Conservation (phyloP, 2,888 invertebrate genomes). For the Lasioglossum villosulum region DNA sequence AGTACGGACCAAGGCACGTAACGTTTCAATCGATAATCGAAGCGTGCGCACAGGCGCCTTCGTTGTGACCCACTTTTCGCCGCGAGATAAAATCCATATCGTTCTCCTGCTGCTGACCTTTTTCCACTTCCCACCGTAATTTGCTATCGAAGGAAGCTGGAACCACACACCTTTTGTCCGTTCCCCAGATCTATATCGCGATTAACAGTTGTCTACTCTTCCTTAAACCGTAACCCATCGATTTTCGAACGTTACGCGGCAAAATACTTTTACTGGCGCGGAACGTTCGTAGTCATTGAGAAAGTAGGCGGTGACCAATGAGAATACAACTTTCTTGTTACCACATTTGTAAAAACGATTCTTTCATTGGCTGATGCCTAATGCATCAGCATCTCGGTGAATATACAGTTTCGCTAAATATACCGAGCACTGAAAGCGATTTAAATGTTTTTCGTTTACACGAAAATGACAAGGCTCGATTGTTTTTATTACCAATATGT, state of each 20-base stretch:
- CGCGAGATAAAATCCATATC: slow-evolving; percentile 81
- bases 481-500: too few relatives aligned
- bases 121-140: slow-evolving; percentile 61
- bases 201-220: slow-evolving; percentile 18
- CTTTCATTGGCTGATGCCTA: slow-evolving; percentile 11
- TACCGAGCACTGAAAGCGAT: too few relatives aligned
- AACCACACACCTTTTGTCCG: slow-evolving; percentile 37
- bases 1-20: slow-evolving; percentile 69
- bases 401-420: not conserved
- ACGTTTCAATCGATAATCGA: slow-evolving; percentile 83
- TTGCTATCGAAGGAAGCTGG: slow-evolving; percentile 44
- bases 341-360: slow-evolving; percentile 19
- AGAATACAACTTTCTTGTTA: slow-evolving; percentile 19
- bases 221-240: not conserved
- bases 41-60: slow-evolving; percentile 80
- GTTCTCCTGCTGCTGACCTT: slow-evolving; percentile 68
- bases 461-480: too few relatives aligned
- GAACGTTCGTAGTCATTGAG: slow-evolving; percentile 25
- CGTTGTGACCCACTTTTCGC: slow-evolving; percentile 79
- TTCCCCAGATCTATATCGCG: not conserved
- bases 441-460: too few relatives aligned
- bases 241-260: slow-evolving; percentile 63
- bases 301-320: slow-evolving; percentile 44
- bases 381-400: not conserved
- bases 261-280: slow-evolving; percentile 51